Conservation (phyloP, 2,888 invertebrate genomes). For the Ennomos erosarius region DNA sequence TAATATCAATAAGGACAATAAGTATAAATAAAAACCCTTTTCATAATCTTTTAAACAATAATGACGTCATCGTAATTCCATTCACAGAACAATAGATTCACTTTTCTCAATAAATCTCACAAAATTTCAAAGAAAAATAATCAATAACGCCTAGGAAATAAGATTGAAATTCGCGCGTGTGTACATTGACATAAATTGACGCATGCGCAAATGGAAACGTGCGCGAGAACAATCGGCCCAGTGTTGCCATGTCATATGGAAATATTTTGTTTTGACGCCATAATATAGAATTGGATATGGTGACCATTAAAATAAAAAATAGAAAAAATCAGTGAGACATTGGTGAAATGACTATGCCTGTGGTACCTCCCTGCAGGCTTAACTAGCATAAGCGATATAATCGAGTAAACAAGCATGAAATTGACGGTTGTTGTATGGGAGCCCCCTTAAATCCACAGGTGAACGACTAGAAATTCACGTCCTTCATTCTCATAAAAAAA, state of each 20-base stretch:
- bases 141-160: background rate
- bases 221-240: constrained; percentile 53
- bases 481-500: no score
- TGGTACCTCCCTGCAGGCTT: no score
- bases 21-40: no score
- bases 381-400: no score
- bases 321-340: no score
- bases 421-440: no score
- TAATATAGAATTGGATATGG: constrained; percentile 41
- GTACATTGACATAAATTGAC: constrained; percentile 33
- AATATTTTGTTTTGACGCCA: constrained; percentile 51
- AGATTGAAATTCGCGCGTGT: background rate
- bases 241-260: constrained; percentile 48
- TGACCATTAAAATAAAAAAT: constrained; percentile 26
- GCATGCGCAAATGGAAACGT: constrained; percentile 45
- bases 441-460: no score
- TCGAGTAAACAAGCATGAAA: no score
- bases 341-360: no score
- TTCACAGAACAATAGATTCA: constrained; percentile 47
- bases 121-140: background rate
- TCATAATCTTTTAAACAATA: constrained; percentile 12
- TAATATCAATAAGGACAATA: no score
- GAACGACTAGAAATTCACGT: no score
- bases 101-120: constrained; percentile 2
- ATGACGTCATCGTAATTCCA: constrained; percentile 42